phyloP scores from a whole-genome alignment of 2,113 vertebrate species.

The Sinocyclocheilus maitianheensis region DNA sequence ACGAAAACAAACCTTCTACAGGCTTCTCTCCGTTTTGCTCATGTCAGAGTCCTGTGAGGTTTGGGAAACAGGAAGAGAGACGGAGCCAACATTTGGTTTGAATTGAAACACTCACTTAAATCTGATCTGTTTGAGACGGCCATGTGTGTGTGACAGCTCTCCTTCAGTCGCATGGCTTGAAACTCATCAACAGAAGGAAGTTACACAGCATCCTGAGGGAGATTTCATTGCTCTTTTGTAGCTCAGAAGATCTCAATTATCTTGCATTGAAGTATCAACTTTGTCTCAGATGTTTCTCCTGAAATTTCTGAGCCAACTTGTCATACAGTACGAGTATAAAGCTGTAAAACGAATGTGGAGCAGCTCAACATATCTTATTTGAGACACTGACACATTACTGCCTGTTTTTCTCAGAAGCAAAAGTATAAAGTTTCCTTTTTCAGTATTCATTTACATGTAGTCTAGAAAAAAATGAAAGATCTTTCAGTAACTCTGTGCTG shows the following conservation, averaged over 20 bases:
- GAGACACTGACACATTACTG: neutral
- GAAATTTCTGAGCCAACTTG: neutral
- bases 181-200: neutral
- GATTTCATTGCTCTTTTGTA: neutral
- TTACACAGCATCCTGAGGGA: neutral
- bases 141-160: neutral
- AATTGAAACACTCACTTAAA: slow-evolving; percentile 32
- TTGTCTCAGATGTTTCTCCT: neutral
- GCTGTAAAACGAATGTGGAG: neutral
- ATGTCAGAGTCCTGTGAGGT: slow-evolving; percentile 41
- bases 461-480: neutral
- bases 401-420: neutral
- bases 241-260: neutral
- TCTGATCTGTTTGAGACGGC: neutral
- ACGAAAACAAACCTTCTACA: neutral
- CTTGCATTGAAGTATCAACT: neutral
- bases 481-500: neutral
- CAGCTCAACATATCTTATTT: neutral
- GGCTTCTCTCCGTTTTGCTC: slow-evolving; percentile 9
- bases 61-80: slow-evolving; percentile 25
- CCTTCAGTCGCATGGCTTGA: neutral
- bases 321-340: neutral
- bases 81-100: slow-evolving; percentile 49
- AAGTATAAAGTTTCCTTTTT: neutral
- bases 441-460: neutral